A percentile compares a stretch with the other conserved stretches of the same genome.
Conservation (phyloP, 1,140 invertebrate species). For the Homalodisca vitripennis region DNA sequence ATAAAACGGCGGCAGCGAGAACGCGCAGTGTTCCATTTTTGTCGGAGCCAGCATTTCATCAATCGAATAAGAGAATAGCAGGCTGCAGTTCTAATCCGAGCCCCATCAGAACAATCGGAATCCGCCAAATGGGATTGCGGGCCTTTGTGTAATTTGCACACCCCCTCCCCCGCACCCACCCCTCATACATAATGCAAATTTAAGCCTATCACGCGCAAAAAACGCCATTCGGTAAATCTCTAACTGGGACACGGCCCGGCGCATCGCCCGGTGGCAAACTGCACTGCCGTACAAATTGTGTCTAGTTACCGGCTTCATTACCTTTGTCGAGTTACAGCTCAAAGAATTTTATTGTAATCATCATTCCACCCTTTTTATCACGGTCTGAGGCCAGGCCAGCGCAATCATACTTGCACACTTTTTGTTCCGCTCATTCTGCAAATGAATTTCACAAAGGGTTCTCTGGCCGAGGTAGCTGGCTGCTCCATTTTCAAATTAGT, state of each 20-base stretch:
- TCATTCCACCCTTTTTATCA: conserved; percentile 15
- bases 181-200: conserved; percentile 29
- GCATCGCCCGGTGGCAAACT: conserved; percentile 5
- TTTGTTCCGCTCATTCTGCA: not conserved
- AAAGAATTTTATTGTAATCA: conserved; percentile 23
- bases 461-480: conserved; percentile 1
- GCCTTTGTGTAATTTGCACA: conserved; percentile 29
- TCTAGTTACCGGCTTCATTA: conserved; percentile 23
- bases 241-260: no score
- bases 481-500: not conserved
- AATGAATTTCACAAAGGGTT: conserved; percentile 14
- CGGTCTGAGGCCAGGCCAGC: not conserved
- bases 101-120: conserved; percentile 19
- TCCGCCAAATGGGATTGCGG: conserved; percentile 28
- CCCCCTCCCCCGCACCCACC: conserved; percentile 5
- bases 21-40: no score
- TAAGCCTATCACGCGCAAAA: conserved; percentile 26
- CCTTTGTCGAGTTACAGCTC: conserved; percentile 17
- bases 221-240: conserved; percentile 7
- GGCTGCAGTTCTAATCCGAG: no score
- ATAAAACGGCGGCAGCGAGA: no score
- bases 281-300: no score
- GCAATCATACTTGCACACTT: not conserved
- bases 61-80: no score
- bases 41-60: no score